A percentile compares a stretch with the other conserved stretches of the same genome.
Evolutionary conservation across 2,113 vertebrate species (phyloP).

Genomic region (Antidorcas marsupialis): DNA sequence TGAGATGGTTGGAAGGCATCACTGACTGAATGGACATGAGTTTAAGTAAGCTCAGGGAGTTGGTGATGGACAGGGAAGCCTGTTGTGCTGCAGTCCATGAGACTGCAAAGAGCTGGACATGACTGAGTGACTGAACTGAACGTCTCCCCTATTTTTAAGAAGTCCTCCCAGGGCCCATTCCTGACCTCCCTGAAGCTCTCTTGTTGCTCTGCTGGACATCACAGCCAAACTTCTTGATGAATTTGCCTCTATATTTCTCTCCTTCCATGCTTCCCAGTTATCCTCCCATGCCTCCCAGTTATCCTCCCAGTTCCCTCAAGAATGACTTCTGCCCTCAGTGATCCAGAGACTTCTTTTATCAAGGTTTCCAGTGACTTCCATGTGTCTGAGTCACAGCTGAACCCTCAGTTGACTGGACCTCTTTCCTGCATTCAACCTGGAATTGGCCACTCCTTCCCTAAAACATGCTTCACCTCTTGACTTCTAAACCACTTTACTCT

Average conservation of each 20-base stretch:
- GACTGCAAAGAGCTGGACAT: not conserved
- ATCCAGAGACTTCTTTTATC: not conserved
- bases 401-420: not conserved
- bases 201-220: not conserved
- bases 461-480: not conserved
- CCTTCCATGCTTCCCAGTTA: not conserved
- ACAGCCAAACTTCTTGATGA: not conserved
- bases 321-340: not conserved
- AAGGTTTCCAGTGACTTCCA: not conserved
- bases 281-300: not conserved
- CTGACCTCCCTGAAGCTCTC: not conserved
- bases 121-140: not conserved
- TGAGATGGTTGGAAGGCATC: not conserved
- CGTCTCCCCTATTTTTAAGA: not conserved
- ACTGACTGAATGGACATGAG: not conserved
- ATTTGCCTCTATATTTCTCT: not conserved
- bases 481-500: not conserved
- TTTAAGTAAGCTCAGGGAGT: not conserved
- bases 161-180: not conserved
- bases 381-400: not conserved
- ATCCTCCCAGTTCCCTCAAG: not conserved
- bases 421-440: not conserved
- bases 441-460: not conserved
- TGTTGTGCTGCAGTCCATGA: not conserved
- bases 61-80: not conserved